Conservation (phyloP, 2,888 invertebrate species). For the Trachelus stipa region DNA sequence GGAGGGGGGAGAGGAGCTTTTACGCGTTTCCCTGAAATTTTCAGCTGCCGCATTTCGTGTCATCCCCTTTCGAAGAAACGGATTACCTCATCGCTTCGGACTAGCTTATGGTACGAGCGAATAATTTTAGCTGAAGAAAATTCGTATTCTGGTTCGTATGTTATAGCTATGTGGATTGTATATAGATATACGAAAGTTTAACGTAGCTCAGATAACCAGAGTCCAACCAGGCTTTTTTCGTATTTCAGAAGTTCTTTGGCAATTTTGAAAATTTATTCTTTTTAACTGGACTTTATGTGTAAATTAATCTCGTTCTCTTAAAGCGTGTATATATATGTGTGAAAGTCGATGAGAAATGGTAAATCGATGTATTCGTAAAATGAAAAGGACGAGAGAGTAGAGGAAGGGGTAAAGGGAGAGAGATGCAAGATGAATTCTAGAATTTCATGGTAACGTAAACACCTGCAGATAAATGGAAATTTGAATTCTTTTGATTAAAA, state of each 20-base stretch:
- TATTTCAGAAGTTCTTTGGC: too few species aligned
- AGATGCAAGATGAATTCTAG: background rate
- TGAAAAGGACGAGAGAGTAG: background rate
- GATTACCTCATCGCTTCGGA: background rate
- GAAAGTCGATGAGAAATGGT: background rate
- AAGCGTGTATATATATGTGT: too few species aligned
- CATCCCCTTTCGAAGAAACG: background rate
- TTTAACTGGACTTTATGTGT: conserved; percentile 1
- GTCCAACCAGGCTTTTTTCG: too few species aligned
- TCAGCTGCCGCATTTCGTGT: background rate
- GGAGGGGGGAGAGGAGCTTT: background rate
- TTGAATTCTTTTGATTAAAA: background rate
- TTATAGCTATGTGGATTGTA: background rate
- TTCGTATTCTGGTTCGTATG: background rate
- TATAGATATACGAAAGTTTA: too few species aligned
- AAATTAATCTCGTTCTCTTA: background rate
- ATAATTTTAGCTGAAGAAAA: background rate
- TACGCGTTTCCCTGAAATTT: background rate
- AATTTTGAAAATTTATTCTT: too few species aligned
- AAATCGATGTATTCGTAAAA: background rate
- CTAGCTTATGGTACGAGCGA: background rate
- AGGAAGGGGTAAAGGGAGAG: background rate
- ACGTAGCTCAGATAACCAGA: too few species aligned
- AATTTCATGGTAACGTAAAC: background rate
- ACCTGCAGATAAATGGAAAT: background rate